Base-by-base conservation (phyloP, 1,140 invertebrate species). In the Stegodyphus dumicola region DNA sequence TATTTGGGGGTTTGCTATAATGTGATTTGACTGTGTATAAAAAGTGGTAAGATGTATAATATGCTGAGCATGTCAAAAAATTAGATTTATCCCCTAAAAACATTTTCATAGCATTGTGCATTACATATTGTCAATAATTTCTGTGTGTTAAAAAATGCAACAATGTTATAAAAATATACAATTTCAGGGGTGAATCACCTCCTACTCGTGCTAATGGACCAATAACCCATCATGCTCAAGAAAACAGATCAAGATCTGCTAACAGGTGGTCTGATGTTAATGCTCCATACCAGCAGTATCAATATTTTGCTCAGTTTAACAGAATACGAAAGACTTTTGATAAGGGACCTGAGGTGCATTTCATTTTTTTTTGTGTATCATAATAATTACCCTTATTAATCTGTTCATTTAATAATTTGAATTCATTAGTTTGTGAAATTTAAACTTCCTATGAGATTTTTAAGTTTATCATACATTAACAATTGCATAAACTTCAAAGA, bases 161-260 rank as follows among this genome's bases (percentile, higher is more conserved):
- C 33, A 33, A 33, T 33, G 33, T 33, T 33, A 33, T 33, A 33
- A 33, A 33, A 33, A 33, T 33, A 1, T 60, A 10, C 56, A 10
- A 60, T 60, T 60, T 10, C 74, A 88, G 90, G 7, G 91, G 91
- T 85, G 89, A 90, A 87, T 89, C 91, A n/a, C 87, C 90, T 49
- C 92, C 92, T 52, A 85, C 88, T 2, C 86, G 74, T 79, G 33
- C 69, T 10, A 69, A 76, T 77, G 75, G 75, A n/a, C 18, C 52
- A 33, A 17, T 33, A 49, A 7, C 52, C 52, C 80, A 75, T 67
- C n/a, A 49, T 33, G 49, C 49, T 5, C 64, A 52, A 53, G 71
- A 64, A 33, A 15, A 51, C 15, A 7, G 33, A 2, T 49, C 56
- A 77, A 54, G 65, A 53, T 33, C 64, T 18, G 64, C 51, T 5